A percentile compares a stretch with the other conserved stretches of the same genome.
Conservation (phyloP, 2,113 vertebrate genomes). For the Mastomys natalensis region DNA sequence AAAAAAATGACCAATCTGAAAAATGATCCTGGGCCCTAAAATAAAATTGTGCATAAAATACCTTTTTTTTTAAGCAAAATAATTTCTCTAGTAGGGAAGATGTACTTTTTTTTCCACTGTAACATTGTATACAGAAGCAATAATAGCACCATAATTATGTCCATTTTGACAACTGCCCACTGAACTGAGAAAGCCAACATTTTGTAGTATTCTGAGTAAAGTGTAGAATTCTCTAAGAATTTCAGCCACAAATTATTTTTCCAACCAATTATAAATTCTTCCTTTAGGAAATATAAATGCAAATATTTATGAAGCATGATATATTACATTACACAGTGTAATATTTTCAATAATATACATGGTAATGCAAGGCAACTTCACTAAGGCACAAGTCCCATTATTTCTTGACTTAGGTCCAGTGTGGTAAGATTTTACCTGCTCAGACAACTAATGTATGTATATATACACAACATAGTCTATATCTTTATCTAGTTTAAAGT, state of each 20-base stretch:
- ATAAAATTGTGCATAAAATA: neutral
- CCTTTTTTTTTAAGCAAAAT: neutral
- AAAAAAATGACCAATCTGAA: slow-evolving; percentile 52
- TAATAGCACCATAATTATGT: neutral
- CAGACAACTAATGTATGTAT: neutral
- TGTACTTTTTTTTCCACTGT: neutral
- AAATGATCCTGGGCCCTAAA: neutral
- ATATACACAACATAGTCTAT: neutral
- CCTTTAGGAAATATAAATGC: slow-evolving; percentile 37
- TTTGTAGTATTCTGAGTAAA: slow-evolving; percentile 48
- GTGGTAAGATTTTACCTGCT: neutral
- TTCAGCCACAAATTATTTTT: slow-evolving; percentile 22
- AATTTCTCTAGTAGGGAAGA: slow-evolving; percentile 14
- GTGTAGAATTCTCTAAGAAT: slow-evolving; percentile 35
- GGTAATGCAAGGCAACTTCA: neutral
- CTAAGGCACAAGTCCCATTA: neutral
- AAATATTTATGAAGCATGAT: slow-evolving; percentile 33
- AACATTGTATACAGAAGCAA: slow-evolving; percentile 21
- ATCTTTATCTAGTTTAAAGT: neutral
- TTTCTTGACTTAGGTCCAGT: neutral
- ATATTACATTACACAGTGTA: neutral
- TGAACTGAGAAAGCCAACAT: slow-evolving; percentile 27
- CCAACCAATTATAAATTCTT: neutral
- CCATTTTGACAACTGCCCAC: neutral
- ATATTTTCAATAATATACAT: neutral